These are phyloP conservation scores for Python bivittatus DNA, from an alignment of 2,113 vertebrate genomes.

Conservation along the genomic window DNA sequence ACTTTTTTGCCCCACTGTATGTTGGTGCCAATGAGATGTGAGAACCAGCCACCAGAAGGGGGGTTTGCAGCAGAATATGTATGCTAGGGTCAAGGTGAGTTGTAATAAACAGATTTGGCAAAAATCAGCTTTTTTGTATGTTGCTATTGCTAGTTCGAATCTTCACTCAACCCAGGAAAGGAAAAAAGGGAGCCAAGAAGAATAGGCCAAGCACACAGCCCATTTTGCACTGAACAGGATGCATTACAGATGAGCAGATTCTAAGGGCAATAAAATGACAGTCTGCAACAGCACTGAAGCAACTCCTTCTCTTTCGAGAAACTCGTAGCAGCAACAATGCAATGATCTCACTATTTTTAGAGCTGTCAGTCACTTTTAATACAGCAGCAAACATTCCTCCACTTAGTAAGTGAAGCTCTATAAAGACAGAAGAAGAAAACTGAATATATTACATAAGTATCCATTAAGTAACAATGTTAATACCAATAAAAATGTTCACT, in stretches of 20 bases:
- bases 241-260: neutral
- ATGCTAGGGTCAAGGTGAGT: neutral
- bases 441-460: neutral
- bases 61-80: neutral
- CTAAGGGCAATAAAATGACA: neutral
- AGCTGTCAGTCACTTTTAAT: neutral
- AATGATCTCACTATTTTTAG: neutral
- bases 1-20: too few relatives aligned
- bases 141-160: neutral
- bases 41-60: neutral
- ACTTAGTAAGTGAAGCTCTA: conserved; percentile 6
- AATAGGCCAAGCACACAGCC: neutral
- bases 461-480: neutral
- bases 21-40: neutral
- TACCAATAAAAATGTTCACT: neutral
- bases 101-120: neutral
- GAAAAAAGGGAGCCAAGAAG: neutral
- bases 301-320: conserved; percentile 1
- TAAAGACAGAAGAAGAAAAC: neutral
- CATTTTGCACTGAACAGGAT: neutral
- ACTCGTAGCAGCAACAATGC: neutral
- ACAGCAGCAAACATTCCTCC: neutral
- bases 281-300: neutral
- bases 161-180: neutral
- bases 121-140: neutral